Conservation (phyloP, 2,888 invertebrate genomes). For the Copidosoma aretas region DNA sequence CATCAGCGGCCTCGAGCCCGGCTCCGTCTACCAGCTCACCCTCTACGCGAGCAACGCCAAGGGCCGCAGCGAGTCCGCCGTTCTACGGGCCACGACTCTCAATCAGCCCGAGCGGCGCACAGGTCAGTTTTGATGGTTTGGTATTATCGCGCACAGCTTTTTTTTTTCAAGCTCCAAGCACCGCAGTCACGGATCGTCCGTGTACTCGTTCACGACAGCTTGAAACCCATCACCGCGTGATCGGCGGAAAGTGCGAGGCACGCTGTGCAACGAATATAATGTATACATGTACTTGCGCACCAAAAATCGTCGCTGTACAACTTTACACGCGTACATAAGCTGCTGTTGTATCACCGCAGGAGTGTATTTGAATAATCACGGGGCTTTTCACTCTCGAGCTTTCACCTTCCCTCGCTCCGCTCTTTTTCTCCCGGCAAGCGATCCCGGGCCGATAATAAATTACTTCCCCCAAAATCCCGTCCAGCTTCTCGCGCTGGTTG, state of each 20-base stretch:
- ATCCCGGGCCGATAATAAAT: too few species aligned
- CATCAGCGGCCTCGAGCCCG: constrained; percentile 72
- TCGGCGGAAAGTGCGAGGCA: neutral
- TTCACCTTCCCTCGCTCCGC: too few species aligned
- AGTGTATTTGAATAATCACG: too few species aligned
- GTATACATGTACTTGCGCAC: neutral
- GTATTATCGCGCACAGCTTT: too few species aligned
- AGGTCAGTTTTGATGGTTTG: constrained; percentile 67
- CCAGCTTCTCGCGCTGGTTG: neutral
- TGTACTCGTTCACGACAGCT: neutral
- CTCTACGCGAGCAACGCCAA: constrained; percentile 76
- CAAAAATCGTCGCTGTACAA: neutral
- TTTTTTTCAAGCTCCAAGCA: neutral
- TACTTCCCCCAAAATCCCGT: neutral
- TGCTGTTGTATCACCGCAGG: too few species aligned
- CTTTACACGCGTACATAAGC: neutral
- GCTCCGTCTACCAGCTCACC: constrained; percentile 72
- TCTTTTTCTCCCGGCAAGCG: too few species aligned
- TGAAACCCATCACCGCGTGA: neutral
- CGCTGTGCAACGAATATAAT: neutral
- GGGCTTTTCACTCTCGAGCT: neutral
- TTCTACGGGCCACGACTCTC: constrained; percentile 73
- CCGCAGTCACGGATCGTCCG: too few species aligned
- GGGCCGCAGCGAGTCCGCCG: constrained; percentile 72
- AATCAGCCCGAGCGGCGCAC: constrained; percentile 78